Evolutionary conservation across 2,113 vertebrate species (phyloP).

Genomic region (Gobiocypris rarus): DNA sequence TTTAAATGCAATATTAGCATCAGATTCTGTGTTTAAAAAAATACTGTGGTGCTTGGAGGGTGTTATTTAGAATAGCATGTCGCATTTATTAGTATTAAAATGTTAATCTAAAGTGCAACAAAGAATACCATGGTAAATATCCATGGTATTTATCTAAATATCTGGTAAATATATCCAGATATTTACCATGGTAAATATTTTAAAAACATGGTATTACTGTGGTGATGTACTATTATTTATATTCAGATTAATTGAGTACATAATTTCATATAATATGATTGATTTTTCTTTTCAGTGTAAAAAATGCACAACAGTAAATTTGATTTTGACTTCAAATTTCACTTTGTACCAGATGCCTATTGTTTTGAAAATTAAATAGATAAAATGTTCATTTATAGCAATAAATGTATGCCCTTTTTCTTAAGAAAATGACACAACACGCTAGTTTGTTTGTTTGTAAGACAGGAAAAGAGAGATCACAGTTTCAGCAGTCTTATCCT

Average conservation of each 20-base stretch:
- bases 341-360: not conserved
- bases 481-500: conserved; percentile 34
- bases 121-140: too few relatives aligned
- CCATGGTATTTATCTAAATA: too few relatives aligned
- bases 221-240: too few relatives aligned
- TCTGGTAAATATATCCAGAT: too few relatives aligned
- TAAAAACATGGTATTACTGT: too few relatives aligned
- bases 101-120: not conserved
- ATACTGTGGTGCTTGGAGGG: not conserved
- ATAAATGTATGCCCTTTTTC: not conserved
- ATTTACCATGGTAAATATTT: too few relatives aligned
- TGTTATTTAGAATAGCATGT: not conserved
- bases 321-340: not conserved
- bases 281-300: not conserved
- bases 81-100: not conserved
- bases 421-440: conserved; percentile 7
- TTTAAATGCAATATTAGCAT: not conserved
- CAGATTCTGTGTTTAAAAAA: too few relatives aligned
- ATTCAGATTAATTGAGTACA: too few relatives aligned
- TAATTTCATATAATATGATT: too few relatives aligned
- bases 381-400: not conserved
- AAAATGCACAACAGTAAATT: not conserved
- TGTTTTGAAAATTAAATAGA: not conserved
- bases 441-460: not conserved
- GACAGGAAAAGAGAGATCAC: conserved; percentile 17